Percentiles rank a stretch among this genome's conserved stretches.
Conservation (phyloP, 2,113 vertebrate genomes). For the Thamnaconus septentrionalis region DNA sequence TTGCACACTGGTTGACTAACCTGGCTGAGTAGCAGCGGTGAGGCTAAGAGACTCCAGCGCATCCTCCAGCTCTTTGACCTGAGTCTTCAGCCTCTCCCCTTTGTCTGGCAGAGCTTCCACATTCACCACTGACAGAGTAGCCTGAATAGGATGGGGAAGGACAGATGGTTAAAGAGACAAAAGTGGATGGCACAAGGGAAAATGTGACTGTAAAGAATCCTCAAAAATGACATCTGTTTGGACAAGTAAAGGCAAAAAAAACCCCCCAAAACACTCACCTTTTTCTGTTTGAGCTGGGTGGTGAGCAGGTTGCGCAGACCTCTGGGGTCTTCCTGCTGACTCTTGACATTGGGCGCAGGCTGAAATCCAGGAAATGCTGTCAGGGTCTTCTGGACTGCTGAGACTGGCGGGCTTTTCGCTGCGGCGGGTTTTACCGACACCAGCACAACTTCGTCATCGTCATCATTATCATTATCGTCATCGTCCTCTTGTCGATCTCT, state of each 20-base stretch:
- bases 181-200: not conserved
- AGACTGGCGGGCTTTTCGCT: slow-evolving; percentile 29
- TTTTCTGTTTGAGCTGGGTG: slow-evolving; percentile 85
- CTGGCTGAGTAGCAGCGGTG: slow-evolving; percentile 39
- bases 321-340: slow-evolving; percentile 41
- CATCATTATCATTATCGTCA: slow-evolving; percentile 58
- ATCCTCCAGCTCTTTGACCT: slow-evolving; percentile 66
- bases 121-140: slow-evolving; percentile 51
- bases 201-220: not conserved
- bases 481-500: slow-evolving; percentile 19
- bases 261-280: slow-evolving; percentile 74
- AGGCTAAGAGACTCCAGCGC: slow-evolving; percentile 65
- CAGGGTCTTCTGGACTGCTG: slow-evolving; percentile 62
- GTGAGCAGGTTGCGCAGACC: slow-evolving; percentile 72
- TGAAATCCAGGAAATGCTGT: slow-evolving; percentile 70
- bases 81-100: slow-evolving; percentile 58
- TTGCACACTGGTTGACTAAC: slow-evolving; percentile 17
- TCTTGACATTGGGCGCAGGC: slow-evolving; percentile 3
- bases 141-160: not conserved
- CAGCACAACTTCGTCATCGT: slow-evolving; percentile 53
- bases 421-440: slow-evolving; percentile 64
- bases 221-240: not conserved
- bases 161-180: not conserved
- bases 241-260: not conserved
- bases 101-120: slow-evolving; percentile 63